Evolutionary conservation across 2,797 vertebrate genomes (phyloP).

Genomic region (Typhlichthys eigenmanni): DNA sequence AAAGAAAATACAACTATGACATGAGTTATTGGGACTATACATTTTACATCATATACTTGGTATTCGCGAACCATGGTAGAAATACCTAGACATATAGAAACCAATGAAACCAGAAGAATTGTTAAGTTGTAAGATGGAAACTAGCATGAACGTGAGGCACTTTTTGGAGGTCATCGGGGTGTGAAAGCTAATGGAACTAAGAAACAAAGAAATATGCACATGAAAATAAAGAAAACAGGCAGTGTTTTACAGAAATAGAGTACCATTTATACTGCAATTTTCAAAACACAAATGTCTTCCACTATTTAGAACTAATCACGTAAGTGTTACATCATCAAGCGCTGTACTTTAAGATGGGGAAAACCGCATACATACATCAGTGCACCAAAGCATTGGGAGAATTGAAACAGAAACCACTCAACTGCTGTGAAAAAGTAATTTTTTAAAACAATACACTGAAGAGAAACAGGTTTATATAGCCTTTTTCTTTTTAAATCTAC

Average conservation of each 20-base stretch:
- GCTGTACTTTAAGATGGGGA: conserved; percentile 69
- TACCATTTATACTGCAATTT: conserved; percentile 84
- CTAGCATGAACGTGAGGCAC: conserved; percentile 93
- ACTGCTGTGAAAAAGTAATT: conserved; percentile 79
- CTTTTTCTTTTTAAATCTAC: conserved; percentile 72
- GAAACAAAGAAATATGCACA: conserved; percentile 73
- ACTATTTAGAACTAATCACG: conserved; percentile 81
- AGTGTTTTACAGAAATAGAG: conserved; percentile 81
- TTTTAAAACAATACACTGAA: conserved; percentile 78
- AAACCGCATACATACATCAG: conserved; percentile 78
- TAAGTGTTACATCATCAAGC: conserved; percentile 81
- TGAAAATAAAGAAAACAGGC: conserved; percentile 70
- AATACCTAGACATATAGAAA: conserved; percentile 79
- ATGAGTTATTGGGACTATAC: conserved; percentile 90
- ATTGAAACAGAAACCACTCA: conserved; percentile 80
- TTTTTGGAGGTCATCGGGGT: conserved; percentile 88
- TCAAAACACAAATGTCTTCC: conserved; percentile 82
- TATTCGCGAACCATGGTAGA: conserved; percentile 80
- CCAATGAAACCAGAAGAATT: conserved; percentile 82
- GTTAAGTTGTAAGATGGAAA: conserved; percentile 85
- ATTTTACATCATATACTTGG: conserved; percentile 88
- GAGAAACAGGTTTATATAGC: conserved; percentile 78
- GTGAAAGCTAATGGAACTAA: conserved; percentile 84
- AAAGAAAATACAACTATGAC: conserved; percentile 88
- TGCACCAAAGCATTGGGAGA: conserved; percentile 79